Evolutionary conservation across 64 coral and sea anemone species (phyloP).

Genomic region (Orbicella faveolata): DNA sequence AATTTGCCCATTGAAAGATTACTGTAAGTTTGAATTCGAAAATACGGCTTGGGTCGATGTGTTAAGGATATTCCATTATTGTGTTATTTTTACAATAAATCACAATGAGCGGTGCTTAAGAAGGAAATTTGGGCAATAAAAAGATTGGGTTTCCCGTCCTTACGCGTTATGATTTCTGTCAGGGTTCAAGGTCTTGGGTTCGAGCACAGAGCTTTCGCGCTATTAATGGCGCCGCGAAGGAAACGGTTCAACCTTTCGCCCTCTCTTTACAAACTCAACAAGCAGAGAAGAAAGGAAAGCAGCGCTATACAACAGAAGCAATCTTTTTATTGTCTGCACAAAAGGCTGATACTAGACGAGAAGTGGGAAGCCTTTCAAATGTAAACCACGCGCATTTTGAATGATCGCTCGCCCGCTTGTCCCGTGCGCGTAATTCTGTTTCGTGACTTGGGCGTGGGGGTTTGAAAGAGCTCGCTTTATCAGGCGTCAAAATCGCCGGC

Average conservation of each 20-base stretch:
- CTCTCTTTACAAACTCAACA: constrained; percentile 38
- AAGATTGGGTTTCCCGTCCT: constrained; percentile 44
- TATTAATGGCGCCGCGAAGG: not conserved
- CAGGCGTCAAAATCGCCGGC: constrained; percentile 62
- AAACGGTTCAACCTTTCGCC: constrained; percentile 42
- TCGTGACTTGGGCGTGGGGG: constrained; percentile 89
- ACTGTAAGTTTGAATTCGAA: constrained; percentile 26
- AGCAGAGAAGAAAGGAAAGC: not conserved
- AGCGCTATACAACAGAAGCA: not conserved
- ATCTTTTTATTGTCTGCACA: constrained; percentile 9
- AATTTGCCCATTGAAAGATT: constrained; percentile 1
- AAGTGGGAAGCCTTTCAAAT: constrained; percentile 20
- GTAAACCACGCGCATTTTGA: not conserved
- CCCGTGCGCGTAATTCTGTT: constrained; percentile 30
- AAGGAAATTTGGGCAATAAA: constrained; percentile 57
- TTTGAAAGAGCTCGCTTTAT: constrained; percentile 72
- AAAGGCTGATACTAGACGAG: constrained; percentile 2
- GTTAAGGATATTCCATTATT: constrained; percentile 28
- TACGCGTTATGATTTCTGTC: constrained; percentile 37
- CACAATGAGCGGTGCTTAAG: constrained; percentile 55
- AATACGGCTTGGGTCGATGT: not conserved
- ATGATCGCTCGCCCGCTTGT: not conserved
- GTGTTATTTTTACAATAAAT: constrained; percentile 53
- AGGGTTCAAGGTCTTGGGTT: constrained; percentile 41
- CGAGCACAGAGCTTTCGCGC: not conserved